Evolutionary conservation across 2,797 vertebrate genomes (phyloP), one percentile per base, ranked within the genome.

Genomic region (Fratercula arctica): DNA sequence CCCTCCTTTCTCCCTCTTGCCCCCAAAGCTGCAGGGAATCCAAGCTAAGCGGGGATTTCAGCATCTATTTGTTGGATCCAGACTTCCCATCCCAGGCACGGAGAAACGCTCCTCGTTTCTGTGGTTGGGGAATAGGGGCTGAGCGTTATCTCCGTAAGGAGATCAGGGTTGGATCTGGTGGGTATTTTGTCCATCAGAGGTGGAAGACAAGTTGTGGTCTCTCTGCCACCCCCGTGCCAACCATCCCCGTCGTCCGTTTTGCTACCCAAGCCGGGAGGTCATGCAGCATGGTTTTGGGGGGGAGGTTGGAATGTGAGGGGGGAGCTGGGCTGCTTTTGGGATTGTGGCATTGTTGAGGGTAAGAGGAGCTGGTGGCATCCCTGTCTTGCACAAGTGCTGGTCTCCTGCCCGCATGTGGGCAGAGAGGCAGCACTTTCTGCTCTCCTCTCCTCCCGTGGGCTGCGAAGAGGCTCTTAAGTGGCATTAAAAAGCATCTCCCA

Each of bases 221-320:
- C 63, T 48, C 37, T 39, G 11, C 10, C 46, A 28, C 24, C 60
- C 13, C 33, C 2, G 11, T 31, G 29, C 68, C 67, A 73, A 23
- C 50, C 16, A 1, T 56, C 23, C 43, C 41, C 4, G 2, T 29
- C 0, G 0, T 39, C 33, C 18, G 6, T 67, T 4, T 9, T 50
- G 57, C 48, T 46, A 1, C 35, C 16, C 3, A 13, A 41, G 79
- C 68, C 19, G 41, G 1, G 11, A 72, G 74, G 39, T 1, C 3
- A 6, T 63, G 66, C 43, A 26, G 28, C 9, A 0, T 10, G n/a
- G 25, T 5, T 69, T 37, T 59, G 10, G 16, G 29, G 59, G n/a
- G 26, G 11, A 11, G 0, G 0, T 1, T 50, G 69, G 6, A 28
- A 68, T 0, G 7, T 21, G 48, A 53, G 50, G 21, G 29, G n/a